A percentile compares a stretch with the other conserved stretches of the same genome.
These are phyloP conservation scores for Micropoecilia bifurca DNA, from an alignment of 2,797 vertebrate species.

Conservation along the genomic window DNA sequence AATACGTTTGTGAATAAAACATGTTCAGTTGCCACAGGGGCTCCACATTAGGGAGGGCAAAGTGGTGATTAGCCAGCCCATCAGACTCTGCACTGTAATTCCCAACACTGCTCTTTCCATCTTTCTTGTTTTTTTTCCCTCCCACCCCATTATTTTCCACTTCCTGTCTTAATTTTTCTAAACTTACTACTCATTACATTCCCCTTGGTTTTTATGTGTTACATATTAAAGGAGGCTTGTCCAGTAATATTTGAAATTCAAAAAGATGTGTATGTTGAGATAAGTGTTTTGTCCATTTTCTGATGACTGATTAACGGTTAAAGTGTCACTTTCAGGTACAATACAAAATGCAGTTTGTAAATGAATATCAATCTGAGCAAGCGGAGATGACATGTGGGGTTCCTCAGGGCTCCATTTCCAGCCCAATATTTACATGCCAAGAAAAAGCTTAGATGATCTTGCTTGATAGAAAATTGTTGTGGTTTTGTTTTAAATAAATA, in stretches of 20 bases:
- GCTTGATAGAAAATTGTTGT: no score
- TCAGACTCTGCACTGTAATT: constrained; percentile 82
- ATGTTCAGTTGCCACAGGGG: constrained; percentile 86
- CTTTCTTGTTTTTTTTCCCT: constrained; percentile 21
- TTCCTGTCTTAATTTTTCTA: not conserved
- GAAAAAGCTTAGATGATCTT: not conserved
- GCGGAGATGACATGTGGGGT: not conserved
- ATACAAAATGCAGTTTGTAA: not conserved
- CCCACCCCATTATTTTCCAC: not conserved
- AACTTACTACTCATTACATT: not conserved
- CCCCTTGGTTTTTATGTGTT: not conserved
- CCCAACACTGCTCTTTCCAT: constrained; percentile 64
- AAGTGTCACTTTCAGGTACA: not conserved
- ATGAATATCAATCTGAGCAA: not conserved
- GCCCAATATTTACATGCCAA: not conserved
- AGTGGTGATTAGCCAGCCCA: constrained; percentile 86
- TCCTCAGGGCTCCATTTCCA: not conserved
- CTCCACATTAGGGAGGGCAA: constrained; percentile 83
- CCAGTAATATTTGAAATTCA: not conserved
- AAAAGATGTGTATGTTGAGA: not conserved
- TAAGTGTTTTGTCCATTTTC: not conserved
- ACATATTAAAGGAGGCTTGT: not conserved
- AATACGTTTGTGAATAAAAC: constrained; percentile 87
- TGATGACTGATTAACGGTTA: not conserved
- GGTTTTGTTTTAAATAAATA: not conserved